These are phyloP conservation scores for Limosa lapponica DNA, from an alignment of 2,797 vertebrate genomes.

Conservation along the genomic window DNA sequence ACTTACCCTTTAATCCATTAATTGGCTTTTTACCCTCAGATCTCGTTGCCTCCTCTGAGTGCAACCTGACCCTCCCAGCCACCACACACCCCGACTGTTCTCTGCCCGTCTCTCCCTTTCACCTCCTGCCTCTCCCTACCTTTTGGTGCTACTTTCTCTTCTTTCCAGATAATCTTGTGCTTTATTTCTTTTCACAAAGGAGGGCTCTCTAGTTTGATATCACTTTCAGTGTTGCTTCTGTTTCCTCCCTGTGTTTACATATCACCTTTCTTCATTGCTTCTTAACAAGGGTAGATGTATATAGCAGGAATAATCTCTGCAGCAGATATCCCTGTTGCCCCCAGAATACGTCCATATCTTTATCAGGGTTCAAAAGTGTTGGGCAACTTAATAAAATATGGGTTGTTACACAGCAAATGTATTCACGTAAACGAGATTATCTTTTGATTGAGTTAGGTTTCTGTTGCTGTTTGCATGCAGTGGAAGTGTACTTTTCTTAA, in stretches of 20 bases:
- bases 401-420: slow-evolving; percentile 24
- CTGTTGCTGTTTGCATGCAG: neutral
- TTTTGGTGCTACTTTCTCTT: slow-evolving; percentile 47
- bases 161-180: slow-evolving; percentile 58
- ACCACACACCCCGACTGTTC: slow-evolving; percentile 6
- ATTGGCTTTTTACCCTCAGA: slow-evolving; percentile 78
- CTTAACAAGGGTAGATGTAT: slow-evolving; percentile 20
- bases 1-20: slow-evolving; percentile 79
- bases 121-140: slow-evolving; percentile 2
- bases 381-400: slow-evolving; percentile 45
- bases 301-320: slow-evolving; percentile 18
- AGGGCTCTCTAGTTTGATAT: slow-evolving; percentile 31
- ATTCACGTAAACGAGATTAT: slow-evolving; percentile 13
- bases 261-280: slow-evolving; percentile 18
- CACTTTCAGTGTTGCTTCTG: slow-evolving; percentile 32
- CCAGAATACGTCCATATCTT: slow-evolving; percentile 24
- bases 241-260: slow-evolving; percentile 26
- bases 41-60: slow-evolving; percentile 47
- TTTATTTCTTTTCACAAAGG: slow-evolving; percentile 45
- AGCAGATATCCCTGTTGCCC: slow-evolving; percentile 1
- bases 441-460: slow-evolving; percentile 23
- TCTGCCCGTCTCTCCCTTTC: neutral
- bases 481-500: neutral
- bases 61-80: slow-evolving; percentile 63
- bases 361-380: slow-evolving; percentile 26